Evolutionary conservation across 2,113 vertebrate species (phyloP).

Genomic region (Ptychochromis oligacanthus): DNA sequence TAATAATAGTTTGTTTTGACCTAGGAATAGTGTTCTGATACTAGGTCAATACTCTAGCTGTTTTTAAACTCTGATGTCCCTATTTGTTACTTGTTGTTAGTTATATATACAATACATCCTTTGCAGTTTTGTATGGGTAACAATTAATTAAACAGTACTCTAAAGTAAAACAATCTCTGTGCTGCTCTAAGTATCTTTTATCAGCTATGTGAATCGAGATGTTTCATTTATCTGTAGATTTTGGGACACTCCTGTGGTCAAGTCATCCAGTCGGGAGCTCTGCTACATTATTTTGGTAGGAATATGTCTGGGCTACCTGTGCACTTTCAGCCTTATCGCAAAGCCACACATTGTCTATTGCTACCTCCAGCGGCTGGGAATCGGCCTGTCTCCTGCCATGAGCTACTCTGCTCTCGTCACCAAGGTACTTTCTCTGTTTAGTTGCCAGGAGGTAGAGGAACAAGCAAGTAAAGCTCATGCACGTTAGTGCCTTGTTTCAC

Average conservation of each 20-base stretch:
- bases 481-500: not conserved
- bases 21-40: too few species aligned
- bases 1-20: not conserved
- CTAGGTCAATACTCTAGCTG: not conserved
- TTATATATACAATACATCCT: not conserved
- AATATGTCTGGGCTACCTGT: slow-evolving; percentile 95
- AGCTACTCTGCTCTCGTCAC: slow-evolving; percentile 98
- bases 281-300: slow-evolving; percentile 98
- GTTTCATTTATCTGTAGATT: slow-evolving; percentile 77
- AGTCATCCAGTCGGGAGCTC: slow-evolving; percentile 97
- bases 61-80: not conserved
- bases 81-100: not conserved
- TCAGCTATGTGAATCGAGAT: not conserved
- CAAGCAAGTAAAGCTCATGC: not conserved
- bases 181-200: fast-evolving
- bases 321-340: slow-evolving; percentile 96
- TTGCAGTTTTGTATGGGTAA: not conserved
- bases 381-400: slow-evolving; percentile 97
- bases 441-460: not conserved
- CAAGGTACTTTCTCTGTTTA: slow-evolving; percentile 74
- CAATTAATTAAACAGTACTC: not conserved
- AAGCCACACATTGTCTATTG: slow-evolving; percentile 94
- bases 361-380: slow-evolving; percentile 95
- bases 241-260: slow-evolving; percentile 96
- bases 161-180: not conserved